phyloP scores from a whole-genome alignment of 2,113 vertebrate species.

The Dicerorhinus sumatrensis region DNA sequence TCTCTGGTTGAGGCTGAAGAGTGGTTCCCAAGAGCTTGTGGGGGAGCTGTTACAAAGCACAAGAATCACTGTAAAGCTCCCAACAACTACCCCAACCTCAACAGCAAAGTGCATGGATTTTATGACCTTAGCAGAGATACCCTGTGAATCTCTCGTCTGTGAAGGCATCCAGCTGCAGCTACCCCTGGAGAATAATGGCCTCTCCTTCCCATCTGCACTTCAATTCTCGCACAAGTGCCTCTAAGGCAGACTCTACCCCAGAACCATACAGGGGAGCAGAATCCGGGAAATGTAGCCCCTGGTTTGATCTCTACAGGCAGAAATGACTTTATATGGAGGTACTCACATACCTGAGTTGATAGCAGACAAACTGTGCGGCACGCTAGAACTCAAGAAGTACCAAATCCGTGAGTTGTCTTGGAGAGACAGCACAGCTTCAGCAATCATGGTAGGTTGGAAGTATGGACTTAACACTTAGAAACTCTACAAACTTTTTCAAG shows the following conservation, averaged over 20 bases:
- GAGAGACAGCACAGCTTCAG: background rate
- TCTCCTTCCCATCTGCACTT: background rate
- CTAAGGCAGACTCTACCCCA: background rate
- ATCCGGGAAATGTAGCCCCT: background rate
- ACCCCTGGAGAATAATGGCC: background rate
- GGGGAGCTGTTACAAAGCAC: too few relatives aligned
- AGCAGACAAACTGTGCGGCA: background rate
- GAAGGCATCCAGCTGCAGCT: background rate
- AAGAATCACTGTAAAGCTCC: background rate
- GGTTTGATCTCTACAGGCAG: background rate
- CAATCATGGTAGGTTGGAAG: too few relatives aligned
- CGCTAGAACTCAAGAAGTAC: background rate
- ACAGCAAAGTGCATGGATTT: too few relatives aligned
- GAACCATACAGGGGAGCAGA: background rate
- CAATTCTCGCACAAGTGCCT: background rate
- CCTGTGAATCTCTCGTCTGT: background rate
- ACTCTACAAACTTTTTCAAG: background rate
- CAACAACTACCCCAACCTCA: background rate
- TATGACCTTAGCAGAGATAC: too few relatives aligned
- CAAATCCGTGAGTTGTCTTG: background rate
- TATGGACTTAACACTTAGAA: background rate
- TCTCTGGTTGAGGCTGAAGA: background rate
- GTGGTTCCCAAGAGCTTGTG: background rate
- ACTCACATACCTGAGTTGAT: background rate
- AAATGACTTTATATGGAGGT: background rate